Conservation (phyloP, 1,140 invertebrate species). For the Pissodes strobi region DNA sequence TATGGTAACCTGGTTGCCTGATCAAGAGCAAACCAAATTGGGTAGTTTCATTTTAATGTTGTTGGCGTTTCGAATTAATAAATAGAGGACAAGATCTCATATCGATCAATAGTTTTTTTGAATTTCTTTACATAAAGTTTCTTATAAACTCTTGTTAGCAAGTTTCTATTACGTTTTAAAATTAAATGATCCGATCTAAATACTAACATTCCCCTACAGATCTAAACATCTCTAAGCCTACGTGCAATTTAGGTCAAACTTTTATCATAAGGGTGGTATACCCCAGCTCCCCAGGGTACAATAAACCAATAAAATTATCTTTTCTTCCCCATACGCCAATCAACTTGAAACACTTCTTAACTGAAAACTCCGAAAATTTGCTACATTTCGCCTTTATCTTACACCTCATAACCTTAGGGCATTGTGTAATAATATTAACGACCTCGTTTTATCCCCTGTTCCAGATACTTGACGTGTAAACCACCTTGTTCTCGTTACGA, state of each 20-base stretch:
- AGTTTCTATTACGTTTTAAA: no score
- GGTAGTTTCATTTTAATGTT: no score
- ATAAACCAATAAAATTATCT: conserved; percentile 27
- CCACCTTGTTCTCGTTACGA: conserved; percentile 10
- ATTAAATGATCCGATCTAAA: no score
- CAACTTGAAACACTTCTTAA: conserved; percentile 14
- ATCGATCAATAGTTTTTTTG: no score
- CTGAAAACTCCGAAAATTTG: conserved; percentile 21
- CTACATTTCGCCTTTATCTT: conserved; percentile 20
- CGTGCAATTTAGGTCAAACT: conserved; percentile 3
- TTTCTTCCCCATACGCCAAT: conserved; percentile 27
- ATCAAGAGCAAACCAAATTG: no score
- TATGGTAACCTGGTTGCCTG: no score
- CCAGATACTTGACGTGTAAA: conserved; percentile 13
- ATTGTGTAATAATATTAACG: conserved; percentile 26
- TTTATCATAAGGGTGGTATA: background rate
- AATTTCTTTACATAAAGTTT: no score
- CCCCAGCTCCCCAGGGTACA: conserved; percentile 8
- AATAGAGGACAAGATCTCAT: no score
- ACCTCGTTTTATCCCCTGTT: conserved; percentile 18
- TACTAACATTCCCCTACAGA: no score
- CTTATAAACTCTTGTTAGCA: no score
- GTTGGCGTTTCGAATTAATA: no score
- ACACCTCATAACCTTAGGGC: conserved; percentile 22
- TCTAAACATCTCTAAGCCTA: no score